Base-by-base conservation (phyloP, 2,797 vertebrate genomes). In the Chelon labrosus region DNA sequence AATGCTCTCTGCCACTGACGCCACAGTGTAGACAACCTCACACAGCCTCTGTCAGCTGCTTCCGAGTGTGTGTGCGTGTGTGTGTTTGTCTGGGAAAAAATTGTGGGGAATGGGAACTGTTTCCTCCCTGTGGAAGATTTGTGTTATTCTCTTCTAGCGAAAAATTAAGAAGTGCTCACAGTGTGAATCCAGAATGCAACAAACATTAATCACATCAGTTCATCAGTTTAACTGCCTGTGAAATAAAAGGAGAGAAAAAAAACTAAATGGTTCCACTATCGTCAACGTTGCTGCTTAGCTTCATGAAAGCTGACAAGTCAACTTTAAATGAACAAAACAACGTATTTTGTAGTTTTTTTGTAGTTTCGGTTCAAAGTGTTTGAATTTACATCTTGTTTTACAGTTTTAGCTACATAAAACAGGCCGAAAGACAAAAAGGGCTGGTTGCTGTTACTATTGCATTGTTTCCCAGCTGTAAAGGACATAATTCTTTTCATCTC, bases 401-500 rank as follows among this genome's bases (percentile, higher is more conserved):
- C 71, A 75, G 63, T 82, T 80, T 73, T 68, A 57, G 66, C 49
- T 17, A 14, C 61, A 77, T 39, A 53, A 58, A 63, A 71, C 52
- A 14, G 25, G 46, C 0, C 8, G 35, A 22, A 22, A 68, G 2
- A 44, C 41, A 66, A 58, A 62, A 59, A 42, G 16, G 22, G 5
- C 61, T 58, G 49, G 44, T 62, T 81, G 76, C 65, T 42, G 68
- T 86, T 80, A 80, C 80, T 83, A 67, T 85, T 82, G 75, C 73
- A 87, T 80, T 81, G 83, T 89, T 88, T 86, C 87, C 79, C 75
- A 54, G 75, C 78, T 80, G 84, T 84, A 77, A 83, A 84, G 65
- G 83, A 85, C 87, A 68, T 78, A 56, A 79, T 85, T 86, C 64
- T 83, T 91, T 91, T 90, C 72, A 89, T 89, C 79, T 89, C 77